phyloP scores from a whole-genome alignment of 2,113 vertebrate species.

The Callipepla californica region DNA sequence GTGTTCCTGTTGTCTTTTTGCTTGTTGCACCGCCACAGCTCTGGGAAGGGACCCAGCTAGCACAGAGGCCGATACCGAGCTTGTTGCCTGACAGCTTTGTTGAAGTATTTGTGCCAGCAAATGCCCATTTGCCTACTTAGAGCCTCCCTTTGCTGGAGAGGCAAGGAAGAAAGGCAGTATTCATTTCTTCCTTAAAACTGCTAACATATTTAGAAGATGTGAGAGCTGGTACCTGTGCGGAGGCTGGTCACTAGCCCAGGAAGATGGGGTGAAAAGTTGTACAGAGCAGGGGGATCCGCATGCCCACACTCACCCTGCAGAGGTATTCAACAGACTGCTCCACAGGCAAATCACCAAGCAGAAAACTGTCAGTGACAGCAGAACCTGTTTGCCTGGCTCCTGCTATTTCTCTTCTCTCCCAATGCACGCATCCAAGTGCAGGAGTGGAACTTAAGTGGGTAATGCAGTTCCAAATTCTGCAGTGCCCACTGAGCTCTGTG shows the following conservation, averaged over 20 bases:
- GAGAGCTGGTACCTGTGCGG: neutral
- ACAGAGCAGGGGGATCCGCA: neutral
- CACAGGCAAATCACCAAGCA: neutral
- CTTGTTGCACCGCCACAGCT: neutral
- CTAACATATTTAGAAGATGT: neutral
- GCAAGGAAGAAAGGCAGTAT: neutral
- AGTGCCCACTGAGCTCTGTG: neutral
- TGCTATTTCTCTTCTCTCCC: neutral
- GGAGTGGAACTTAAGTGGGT: neutral
- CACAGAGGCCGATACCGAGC: neutral
- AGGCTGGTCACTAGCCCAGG: neutral
- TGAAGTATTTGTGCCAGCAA: neutral
- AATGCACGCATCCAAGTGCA: rapidly evolving
- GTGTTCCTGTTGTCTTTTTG: neutral
- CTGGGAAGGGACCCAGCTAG: neutral
- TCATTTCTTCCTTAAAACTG: neutral
- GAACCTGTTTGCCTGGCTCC: neutral
- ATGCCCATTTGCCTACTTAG: neutral
- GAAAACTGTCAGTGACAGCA: neutral
- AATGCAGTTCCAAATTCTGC: neutral
- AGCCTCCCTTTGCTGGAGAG: neutral
- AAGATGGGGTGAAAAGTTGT: neutral
- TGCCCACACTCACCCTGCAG: neutral
- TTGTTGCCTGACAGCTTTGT: neutral
- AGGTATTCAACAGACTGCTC: neutral